Evolutionary conservation across 2,888 invertebrate genomes (phyloP), one percentile per base, ranked within the genome.

Genomic region (Chrysopilus asiliformis): DNA sequence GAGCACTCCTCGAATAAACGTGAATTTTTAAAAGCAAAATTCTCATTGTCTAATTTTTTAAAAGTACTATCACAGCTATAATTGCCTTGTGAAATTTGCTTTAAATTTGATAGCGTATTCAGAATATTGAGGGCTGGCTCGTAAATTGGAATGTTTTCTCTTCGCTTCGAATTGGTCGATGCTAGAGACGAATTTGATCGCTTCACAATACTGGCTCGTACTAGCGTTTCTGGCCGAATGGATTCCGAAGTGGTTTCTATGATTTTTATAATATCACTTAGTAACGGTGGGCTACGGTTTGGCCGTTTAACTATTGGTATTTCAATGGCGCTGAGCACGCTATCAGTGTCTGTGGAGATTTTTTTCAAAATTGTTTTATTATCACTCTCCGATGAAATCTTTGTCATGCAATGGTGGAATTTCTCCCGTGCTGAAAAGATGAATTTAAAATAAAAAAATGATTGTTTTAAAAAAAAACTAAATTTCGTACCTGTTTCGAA

Each of bases 1-100:
- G 85, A 58, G 49, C 84, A 85, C 61, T 91, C 90, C 41, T 78
- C 74, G 49, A 79, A 79, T 45, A 73, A 72, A 45, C 71, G 67
- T 0, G 71, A 68, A 6, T 50, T 48, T 16, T 43, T 45, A 6
- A 46, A 28, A 13, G 43, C 13, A 16, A 39, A 43, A 4, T 17
- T 27, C 9, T 44, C 42, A 13, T 45, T 43, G 14, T 46, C 44
- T n/a, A 38, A 10, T 20, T 32, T 45, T 2, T 27, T 45, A 43
- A 24, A 30, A 60, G 61, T 32, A 7, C 13, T 15, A 32, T 34
- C 48, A 0, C 48, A 49, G n/a, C n/a, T n/a, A 45, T 71, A 74
- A 38, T 71, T 68, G 0, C 73, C 73, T 32, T 64, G 66, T 39
- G 66, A 64, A 26, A 73, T 68, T 44, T 69, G 68, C 43, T 68